These are phyloP conservation scores for Valencia hispanica DNA, from an alignment of 2,797 vertebrate genomes.

Conservation along the genomic window DNA sequence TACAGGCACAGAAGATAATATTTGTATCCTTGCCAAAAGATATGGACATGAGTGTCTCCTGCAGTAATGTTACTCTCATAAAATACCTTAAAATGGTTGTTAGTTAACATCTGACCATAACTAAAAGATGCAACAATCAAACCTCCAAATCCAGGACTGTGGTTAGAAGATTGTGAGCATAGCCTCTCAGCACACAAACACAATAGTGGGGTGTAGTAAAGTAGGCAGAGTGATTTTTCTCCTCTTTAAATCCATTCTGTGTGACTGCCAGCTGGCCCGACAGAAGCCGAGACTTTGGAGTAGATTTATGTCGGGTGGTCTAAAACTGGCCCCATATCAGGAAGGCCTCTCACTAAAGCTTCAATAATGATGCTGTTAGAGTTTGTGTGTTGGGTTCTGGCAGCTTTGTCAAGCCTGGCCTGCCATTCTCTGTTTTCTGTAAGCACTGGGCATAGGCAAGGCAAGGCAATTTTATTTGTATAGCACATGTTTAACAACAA, in stretches of 20 bases:
- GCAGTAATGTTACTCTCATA: neutral
- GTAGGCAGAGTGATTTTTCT: conserved; percentile 67
- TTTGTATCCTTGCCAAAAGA: neutral
- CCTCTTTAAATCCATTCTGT: conserved; percentile 57
- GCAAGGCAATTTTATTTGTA: no score
- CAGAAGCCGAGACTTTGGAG: conserved; percentile 76
- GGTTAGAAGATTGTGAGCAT: conserved; percentile 20
- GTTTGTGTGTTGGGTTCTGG: conserved; percentile 72
- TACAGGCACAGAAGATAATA: neutral
- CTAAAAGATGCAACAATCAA: neutral
- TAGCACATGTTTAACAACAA: no score
- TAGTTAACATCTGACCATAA: neutral
- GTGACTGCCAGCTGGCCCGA: conserved; percentile 65
- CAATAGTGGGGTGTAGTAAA: conserved; percentile 36
- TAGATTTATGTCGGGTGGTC: conserved; percentile 78
- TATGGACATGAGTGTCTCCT: neutral
- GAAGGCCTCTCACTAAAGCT: conserved; percentile 76
- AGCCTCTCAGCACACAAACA: conserved; percentile 18
- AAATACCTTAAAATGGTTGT: neutral
- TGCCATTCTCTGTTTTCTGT: conserved; percentile 76
- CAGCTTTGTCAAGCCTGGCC: conserved; percentile 71
- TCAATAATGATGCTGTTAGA: conserved; percentile 79
- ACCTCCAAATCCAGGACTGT: conserved; percentile 2
- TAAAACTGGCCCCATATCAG: conserved; percentile 79
- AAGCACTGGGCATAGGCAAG: no score